phyloP scores from a whole-genome alignment of 1,140 invertebrate species.

The Eulimnadia texana region DNA sequence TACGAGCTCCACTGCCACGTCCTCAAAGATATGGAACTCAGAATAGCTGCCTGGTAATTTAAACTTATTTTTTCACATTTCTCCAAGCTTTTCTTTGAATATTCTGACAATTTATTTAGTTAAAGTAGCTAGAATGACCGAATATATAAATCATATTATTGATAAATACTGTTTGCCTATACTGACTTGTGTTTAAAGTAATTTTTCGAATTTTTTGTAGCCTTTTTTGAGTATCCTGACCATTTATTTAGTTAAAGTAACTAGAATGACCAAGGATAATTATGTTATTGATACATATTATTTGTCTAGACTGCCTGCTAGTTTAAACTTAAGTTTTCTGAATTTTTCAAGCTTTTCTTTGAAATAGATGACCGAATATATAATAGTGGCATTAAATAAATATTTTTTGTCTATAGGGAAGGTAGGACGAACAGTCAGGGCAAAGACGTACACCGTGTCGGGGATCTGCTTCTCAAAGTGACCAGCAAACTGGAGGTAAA shows the following conservation, averaged over 20 bases:
- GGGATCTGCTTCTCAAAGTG: constrained; percentile 45
- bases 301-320: too few relatives aligned
- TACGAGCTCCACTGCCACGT: constrained; percentile 47
- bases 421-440: constrained; percentile 35
- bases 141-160: background rate
- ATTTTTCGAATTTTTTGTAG: constrained; percentile 18
- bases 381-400: too few relatives aligned
- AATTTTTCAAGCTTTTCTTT: too few relatives aligned
- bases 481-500: constrained; percentile 20
- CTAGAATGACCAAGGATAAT: too few relatives aligned
- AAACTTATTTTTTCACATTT: constrained; percentile 23
- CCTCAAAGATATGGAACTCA: constrained; percentile 49
- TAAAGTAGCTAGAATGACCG: too few relatives aligned
- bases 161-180: background rate
- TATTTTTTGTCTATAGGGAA: too few relatives aligned
- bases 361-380: too few relatives aligned
- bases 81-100: background rate
- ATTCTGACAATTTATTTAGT: background rate
- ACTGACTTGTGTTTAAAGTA: background rate
- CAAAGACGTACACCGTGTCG: constrained; percentile 39
- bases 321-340: too few relatives aligned
- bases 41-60: constrained; percentile 45
- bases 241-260: too few relatives aligned
- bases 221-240: too few relatives aligned
- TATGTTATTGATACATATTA: too few relatives aligned